A percentile compares a stretch with the other conserved stretches of the same genome.
Conservation (phyloP, 2,797 vertebrate genomes). For the Cossypha polioptera region DNA sequence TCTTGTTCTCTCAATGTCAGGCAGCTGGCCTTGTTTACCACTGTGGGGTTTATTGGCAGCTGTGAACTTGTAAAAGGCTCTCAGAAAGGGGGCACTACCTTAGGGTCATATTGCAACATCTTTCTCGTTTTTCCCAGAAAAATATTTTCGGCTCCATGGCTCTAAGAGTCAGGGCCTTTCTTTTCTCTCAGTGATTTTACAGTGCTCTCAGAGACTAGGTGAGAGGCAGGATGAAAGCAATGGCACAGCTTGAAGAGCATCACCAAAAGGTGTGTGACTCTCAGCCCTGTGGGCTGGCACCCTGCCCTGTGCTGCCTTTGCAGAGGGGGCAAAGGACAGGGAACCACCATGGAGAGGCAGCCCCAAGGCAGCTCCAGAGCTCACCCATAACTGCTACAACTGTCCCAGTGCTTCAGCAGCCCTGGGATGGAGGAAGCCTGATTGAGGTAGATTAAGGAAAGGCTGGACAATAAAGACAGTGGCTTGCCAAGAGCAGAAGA, state of each 20-base stretch:
- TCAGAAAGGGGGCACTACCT: neutral
- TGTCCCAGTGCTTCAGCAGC: neutral
- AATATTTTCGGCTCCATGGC: neutral
- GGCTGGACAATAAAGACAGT: neutral
- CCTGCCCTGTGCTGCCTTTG: neutral
- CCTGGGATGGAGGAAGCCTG: neutral
- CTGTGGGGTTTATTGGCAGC: neutral
- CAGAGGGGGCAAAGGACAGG: accelerated
- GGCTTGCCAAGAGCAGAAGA: neutral
- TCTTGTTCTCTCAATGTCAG: neutral
- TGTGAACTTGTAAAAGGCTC: neutral
- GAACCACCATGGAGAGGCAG: accelerated
- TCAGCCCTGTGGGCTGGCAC: accelerated
- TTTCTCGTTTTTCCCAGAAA: neutral
- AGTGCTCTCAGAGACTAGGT: neutral
- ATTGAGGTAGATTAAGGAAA: neutral
- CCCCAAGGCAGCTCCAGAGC: neutral
- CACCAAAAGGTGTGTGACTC: neutral
- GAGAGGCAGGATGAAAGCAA: neutral
- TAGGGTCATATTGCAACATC: neutral
- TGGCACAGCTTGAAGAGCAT: neutral
- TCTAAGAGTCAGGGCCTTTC: neutral
- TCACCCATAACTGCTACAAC: neutral
- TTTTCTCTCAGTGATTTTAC: neutral
- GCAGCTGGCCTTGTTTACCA: neutral